Evolutionary conservation across 2,113 vertebrate species (phyloP), one percentile per base, ranked within the genome.

Genomic region (Nipponia nippon): DNA sequence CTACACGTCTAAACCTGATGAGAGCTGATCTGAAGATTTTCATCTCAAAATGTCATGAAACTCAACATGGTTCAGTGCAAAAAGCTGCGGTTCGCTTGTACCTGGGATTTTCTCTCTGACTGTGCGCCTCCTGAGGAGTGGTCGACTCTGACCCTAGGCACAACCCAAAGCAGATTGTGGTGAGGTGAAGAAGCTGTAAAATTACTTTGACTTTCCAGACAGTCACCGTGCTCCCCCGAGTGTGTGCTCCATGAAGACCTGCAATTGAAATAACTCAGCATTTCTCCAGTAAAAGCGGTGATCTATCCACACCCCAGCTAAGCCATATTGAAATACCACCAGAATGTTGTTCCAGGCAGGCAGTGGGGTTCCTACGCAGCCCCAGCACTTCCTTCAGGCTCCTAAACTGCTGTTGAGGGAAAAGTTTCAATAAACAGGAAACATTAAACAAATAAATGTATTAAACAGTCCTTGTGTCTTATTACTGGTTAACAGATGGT

Each of bases 141-240:
- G 25, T 61, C 1, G 0, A 10, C 47, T 90, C 63, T 87, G 72
- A 83, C n/a, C 6, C 1, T 40, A 17, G 15, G 18, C 30, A 56
- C 26, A 82, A n/a, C 46, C 44, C 47, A 32, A 52, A 72, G 26
- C 47, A 65, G 66, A 49, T 63, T 19, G 11, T 44, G 25, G 11
- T 47, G 21, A 82, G n/a, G 56, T 62, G 25, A 47, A 73, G 26
- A 55, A 93, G 40, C 67, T 40, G 22, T 66, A 25, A 61, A 76
- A 55, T 70, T 23, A 38, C 66, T 83, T 55, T 38, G 25, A 32
- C 46, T 76, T 84, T 81, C 50, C 46, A 30, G 82, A 23, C 21
- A 23, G 46, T 67, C 50, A 42, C 30, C 0, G 0, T n/a, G 30
- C 16, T 83, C 12, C 16, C 14, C 22, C 0, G 6, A 27, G 38